Conservation (phyloP, 2,113 vertebrate genomes). For the Actinemys pallida region DNA sequence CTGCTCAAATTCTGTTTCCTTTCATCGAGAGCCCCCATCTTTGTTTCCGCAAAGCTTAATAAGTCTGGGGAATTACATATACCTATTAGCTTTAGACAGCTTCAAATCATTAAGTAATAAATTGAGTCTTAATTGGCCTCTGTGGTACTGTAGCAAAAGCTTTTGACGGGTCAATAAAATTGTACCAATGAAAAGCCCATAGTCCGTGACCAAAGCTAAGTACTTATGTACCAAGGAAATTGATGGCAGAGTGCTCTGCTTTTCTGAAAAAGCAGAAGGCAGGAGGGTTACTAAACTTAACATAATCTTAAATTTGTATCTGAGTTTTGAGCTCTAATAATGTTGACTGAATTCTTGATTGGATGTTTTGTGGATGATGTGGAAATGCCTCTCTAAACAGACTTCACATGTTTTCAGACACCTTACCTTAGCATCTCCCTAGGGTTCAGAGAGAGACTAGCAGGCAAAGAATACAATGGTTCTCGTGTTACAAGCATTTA, state of each 20-base stretch:
- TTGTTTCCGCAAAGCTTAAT: not conserved
- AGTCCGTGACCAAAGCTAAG: not conserved
- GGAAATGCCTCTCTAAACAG: not conserved
- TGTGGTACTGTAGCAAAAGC: not conserved
- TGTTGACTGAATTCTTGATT: rapidly evolving
- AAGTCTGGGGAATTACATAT: not conserved
- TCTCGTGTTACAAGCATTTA: not conserved
- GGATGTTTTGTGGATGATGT: not conserved
- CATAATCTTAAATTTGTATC: not conserved
- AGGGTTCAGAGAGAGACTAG: not conserved
- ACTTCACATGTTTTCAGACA: not conserved
- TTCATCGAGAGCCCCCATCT: not conserved
- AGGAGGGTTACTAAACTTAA: not conserved
- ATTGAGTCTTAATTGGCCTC: slow-evolving; percentile 30
- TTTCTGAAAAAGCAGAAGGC: not conserved
- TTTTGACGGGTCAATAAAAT: not conserved
- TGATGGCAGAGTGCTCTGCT: not conserved
- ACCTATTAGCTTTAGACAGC: slow-evolving; percentile 6
- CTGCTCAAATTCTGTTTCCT: slow-evolving; percentile 28
- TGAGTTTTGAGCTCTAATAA: rapidly evolving
- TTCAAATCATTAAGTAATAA: slow-evolving; percentile 30
- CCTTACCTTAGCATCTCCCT: not conserved
- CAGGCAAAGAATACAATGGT: not conserved
- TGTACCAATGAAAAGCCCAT: not conserved
- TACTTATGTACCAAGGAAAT: not conserved